Evolutionary conservation across 2,797 vertebrate genomes (phyloP).

Genomic region (Protosalanx chinensis): DNA sequence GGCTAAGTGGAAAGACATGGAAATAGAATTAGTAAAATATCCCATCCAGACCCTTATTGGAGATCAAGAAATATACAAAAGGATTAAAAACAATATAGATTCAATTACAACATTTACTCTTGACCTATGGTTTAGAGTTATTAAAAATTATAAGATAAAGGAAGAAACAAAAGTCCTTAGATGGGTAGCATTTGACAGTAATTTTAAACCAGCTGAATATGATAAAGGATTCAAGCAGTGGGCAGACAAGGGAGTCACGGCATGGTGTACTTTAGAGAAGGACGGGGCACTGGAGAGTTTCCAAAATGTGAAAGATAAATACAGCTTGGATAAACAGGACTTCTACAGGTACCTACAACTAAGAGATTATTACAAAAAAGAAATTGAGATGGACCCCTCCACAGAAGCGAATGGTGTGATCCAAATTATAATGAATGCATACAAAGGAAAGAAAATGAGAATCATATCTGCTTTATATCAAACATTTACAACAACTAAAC

Average conservation of each 20-base stretch:
- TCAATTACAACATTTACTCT: not conserved
- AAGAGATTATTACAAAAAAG: too few species aligned
- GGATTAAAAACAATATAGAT: not conserved
- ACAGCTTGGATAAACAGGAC: too few species aligned
- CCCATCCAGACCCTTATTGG: too few species aligned
- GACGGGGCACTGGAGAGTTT: conserved; percentile 1
- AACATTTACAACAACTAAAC: too few species aligned
- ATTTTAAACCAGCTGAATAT: not conserved
- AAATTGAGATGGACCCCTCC: too few species aligned
- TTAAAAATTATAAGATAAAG: not conserved
- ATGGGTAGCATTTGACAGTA: conserved; percentile 6
- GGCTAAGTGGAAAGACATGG: too few species aligned
- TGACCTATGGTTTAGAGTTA: conserved; percentile 4
- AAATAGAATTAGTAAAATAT: too few species aligned
- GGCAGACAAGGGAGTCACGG: conserved; percentile 1
- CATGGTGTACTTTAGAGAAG: not conserved
- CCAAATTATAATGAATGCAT: too few species aligned
- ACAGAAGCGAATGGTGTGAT: too few species aligned
- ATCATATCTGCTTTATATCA: too few species aligned
- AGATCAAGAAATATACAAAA: not conserved
- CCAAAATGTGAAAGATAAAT: not conserved
- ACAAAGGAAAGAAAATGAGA: too few species aligned
- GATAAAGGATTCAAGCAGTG: not conserved
- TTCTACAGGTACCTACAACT: too few species aligned
- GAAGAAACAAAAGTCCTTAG: not conserved